Conservation (phyloP, 2,888 invertebrate species). For the Orgyia antiqua region DNA sequence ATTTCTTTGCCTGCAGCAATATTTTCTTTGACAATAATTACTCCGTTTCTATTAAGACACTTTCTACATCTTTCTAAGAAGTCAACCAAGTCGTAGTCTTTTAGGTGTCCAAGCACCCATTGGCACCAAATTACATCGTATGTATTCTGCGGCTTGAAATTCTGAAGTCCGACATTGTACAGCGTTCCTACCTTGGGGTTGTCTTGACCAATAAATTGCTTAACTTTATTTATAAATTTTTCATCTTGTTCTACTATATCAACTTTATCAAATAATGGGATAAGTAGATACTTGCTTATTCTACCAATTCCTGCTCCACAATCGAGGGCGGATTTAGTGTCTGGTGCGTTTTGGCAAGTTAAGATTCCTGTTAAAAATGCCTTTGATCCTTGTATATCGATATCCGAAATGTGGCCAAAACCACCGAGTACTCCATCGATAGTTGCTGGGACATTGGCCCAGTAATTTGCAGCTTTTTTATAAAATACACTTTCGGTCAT, state of each 20-base stretch:
- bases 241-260: constrained; percentile 95
- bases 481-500: constrained; percentile 77
- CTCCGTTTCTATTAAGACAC: constrained; percentile 40
- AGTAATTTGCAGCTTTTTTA: constrained; percentile 87
- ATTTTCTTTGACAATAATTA: constrained; percentile 81
- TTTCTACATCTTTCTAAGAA: constrained; percentile 83
- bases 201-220: constrained; percentile 57
- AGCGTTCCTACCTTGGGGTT: constrained; percentile 81
- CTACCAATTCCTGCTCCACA: constrained; percentile 99
- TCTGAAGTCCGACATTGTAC: constrained; percentile 87
- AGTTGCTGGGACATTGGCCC: constrained; percentile 91
- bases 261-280: constrained; percentile 87
- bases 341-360: constrained; percentile 67
- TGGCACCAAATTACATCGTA: constrained; percentile 98
- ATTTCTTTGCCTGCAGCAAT: constrained; percentile 80
- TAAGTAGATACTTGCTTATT: constrained; percentile 89
- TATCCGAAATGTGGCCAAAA: constrained; percentile 89
- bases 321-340: constrained; percentile 85
- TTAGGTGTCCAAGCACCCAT: constrained; percentile 95
- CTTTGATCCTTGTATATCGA: constrained; percentile 92
- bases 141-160: constrained; percentile 86
- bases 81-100: constrained; percentile 87
- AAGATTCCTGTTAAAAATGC: constrained; percentile 81
- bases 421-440: constrained; percentile 97
- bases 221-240: constrained; percentile 87